Base-by-base conservation (phyloP, 1,140 invertebrate genomes). In the Acromyrmex echinatior region DNA sequence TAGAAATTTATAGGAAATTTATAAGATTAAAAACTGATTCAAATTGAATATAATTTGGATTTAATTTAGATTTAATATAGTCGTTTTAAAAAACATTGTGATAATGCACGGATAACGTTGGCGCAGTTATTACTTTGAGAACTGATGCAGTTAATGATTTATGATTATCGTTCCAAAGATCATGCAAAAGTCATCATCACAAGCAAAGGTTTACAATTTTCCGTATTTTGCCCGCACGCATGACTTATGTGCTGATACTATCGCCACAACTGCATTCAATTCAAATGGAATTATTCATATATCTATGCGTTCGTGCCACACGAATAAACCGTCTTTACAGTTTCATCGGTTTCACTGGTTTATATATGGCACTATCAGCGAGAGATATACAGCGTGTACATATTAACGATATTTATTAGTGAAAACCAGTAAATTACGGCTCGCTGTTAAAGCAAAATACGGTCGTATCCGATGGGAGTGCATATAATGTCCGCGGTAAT, bases 341-440 rank as follows among this genome's bases (percentile, higher is more conserved):
- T 81, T 39, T 62, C 79, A 58, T 39, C 51, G 51, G 25, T 62
- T 82, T 82, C 45, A 39, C 35, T 31, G 18, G 49, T 66, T 66
- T 51, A 28, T 45, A 31, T 45, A 14, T 45, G 6, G 25, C n/a
- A 31, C 45, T 31, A 28, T 1, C 49, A 25, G 28, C 39, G 56
- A 28, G 78, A 81, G 9, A 80, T 62, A 49, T 51, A 82, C 35
- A 71, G 31, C 35, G 53, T 73, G 28, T 56, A 56, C 31, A 10
- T 76, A 84, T 84, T 74, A 84, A 76, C 39, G 70, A 84, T 84
- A 84, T 84, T 84, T 84, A 76, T 84, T 84, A 84, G 39, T 25
- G 70, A 84, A 62, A 62, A 84, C 56, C 80, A 76, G 70, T 76
- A 35, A 84, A 76, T 84, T 84, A 62, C 56, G 28, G 56, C 70